A percentile compares a stretch with the other conserved stretches of the same genome.
Conservation (phyloP, 2,113 vertebrate genomes). For the Scortum barcoo region DNA sequence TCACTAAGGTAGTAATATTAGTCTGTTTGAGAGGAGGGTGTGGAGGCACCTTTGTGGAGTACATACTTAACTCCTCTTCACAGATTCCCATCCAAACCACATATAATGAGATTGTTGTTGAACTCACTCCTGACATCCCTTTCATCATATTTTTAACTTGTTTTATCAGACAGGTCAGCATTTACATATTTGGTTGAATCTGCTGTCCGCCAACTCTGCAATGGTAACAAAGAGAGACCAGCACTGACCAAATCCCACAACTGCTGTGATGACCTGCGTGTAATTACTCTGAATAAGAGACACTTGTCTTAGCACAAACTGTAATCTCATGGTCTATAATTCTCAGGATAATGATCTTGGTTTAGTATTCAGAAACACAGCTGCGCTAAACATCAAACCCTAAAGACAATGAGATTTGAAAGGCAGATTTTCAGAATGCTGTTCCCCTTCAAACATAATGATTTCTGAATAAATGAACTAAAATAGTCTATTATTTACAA, state of each 20-base stretch:
- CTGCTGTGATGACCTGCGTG: neutral
- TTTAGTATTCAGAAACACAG: conserved; percentile 17
- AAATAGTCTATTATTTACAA: conserved; percentile 34
- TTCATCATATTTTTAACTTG: neutral
- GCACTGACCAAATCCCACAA: neutral
- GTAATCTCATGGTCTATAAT: conserved; percentile 9
- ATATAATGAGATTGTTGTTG: conserved; percentile 17
- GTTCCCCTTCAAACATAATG: conserved; percentile 2
- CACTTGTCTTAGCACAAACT: neutral
- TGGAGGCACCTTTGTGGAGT: conserved; percentile 20
- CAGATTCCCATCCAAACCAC: neutral
- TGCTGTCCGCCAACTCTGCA: neutral
- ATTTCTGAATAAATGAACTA: conserved; percentile 36
- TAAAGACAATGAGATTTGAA: conserved; percentile 33
- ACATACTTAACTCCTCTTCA: conserved; percentile 21
- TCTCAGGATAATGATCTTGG: conserved; percentile 8
- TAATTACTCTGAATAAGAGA: conserved; percentile 5
- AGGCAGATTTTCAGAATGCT: conserved; percentile 37
- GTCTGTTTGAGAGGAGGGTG: neutral
- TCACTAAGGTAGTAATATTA: neutral
- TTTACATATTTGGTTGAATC: conserved; percentile 17
- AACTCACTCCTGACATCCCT: neutral
- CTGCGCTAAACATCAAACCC: neutral
- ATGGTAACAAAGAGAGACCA: neutral
- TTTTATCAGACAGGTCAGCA: neutral